Base-by-base conservation (phyloP, 2,113 vertebrate species). In the Macheiramphus alcinus region DNA sequence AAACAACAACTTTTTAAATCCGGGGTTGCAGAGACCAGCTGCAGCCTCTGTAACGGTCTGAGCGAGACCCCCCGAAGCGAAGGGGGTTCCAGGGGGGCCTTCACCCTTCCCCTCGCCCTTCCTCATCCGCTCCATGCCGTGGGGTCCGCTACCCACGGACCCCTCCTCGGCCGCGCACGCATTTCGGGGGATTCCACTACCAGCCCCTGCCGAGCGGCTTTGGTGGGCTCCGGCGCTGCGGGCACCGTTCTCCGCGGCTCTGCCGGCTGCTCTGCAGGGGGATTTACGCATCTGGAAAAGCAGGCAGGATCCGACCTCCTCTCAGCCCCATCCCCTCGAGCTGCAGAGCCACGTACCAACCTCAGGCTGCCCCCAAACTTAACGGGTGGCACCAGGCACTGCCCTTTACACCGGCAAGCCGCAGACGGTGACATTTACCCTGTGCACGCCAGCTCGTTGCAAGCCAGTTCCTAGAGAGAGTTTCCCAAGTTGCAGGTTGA, bases 101-200 rank as follows among this genome's bases (percentile, higher is more conserved):
- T 58, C 17, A 6, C 13, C 40, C 12, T 47, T 53, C 62, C 34
- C 29, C 42, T 71, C 9, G 4, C 21, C 53, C n/a, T 26, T 40
- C 40, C 50, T 56, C 42, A 55, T 22, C 55, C 3, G 1, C 17
- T 26, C 80, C 8, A 0, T 4, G 10, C 16, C 36, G 0, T 4
- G 23, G 31, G 47, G 23, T 53, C 17, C 1, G 4, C 38, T 47
- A 67, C 40, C 63, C 63, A 47, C 9, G 0, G 52, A 81, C 42
- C 34, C 50, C 34, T 25, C 52, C 52, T 19, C 6, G 1, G 52
- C 50, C 10, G 0, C 2, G 3, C 25, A 6, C 2, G 1, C 17
- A 6, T 40, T 42, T 25, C 2, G 3, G 50, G 34, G 42, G 13
- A 17, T 53, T 13, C 29, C 53, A 8, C 32, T 2, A 11, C 14